Evolutionary conservation across 2,797 vertebrate genomes (phyloP), one percentile per base, ranked within the genome.

Genomic region (Ambastaia sidthimunki): DNA sequence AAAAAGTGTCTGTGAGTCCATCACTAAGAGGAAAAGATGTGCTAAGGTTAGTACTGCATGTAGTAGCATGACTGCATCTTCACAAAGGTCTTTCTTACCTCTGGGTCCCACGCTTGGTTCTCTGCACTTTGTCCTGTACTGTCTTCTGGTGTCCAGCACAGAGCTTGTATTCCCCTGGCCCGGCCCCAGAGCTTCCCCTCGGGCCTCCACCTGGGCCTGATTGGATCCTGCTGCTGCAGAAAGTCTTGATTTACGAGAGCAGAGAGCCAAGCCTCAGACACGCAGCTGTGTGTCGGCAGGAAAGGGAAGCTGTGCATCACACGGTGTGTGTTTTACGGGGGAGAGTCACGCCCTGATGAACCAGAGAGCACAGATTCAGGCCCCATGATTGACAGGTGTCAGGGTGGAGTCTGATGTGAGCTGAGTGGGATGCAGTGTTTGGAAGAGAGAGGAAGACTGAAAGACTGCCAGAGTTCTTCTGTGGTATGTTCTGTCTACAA

Each of bases 291-390:
- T 90, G 94, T 89, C 90, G 90, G 95, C 95, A 97, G 97, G 96
- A 97, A 98, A 94, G 93, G 96, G 97, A 98, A 98, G 96, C 96
- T 96, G 96, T 98, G 96, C 96, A 97, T 98, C 96, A 97, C 93
- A 91, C 93, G 87, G 91, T 90, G 92, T 93, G 93, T 93, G 93
- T 96, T 96, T 95, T 94, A 95, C 93, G 94, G 95, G 94, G 93
- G 92, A 94, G 92, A 94, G 94, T 92, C 72, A 92, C 93, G 92
- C 90, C 93, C 93, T 89, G 87, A 92, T 86, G 85, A 94, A 91
- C 91, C 87, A 87, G 88, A 87, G 90, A 91, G 93, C 79, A 90
- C 89, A 89, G 91, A 92, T 89, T 89, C 91, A 92, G 90, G 93
- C 92, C 93, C 91, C 89, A 90, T 93, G 92, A 93, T 89, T 93